These are phyloP conservation scores for Clinocottus analis DNA, from an alignment of 2,113 vertebrate species.

Conservation along the genomic window DNA sequence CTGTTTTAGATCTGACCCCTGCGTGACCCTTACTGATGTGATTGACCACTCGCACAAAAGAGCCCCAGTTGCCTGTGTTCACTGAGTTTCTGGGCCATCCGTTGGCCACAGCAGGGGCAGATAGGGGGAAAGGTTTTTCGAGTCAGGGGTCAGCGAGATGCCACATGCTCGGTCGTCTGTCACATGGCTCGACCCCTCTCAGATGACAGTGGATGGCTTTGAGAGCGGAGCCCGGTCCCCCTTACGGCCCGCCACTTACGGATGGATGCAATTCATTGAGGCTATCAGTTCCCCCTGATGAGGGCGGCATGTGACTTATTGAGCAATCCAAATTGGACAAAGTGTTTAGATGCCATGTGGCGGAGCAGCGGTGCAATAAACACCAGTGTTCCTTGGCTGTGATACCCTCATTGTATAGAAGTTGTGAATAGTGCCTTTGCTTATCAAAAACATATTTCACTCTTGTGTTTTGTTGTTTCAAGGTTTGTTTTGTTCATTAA, in stretches of 20 bases:
- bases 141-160: constrained; percentile 76
- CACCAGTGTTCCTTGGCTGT: not conserved
- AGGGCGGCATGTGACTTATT: constrained; percentile 33
- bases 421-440: not conserved
- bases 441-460: not conserved
- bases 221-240: constrained; percentile 37
- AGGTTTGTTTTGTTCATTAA: not conserved
- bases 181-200: constrained; percentile 59
- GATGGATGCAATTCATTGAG: constrained; percentile 59
- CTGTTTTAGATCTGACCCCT: constrained; percentile 65
- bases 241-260: constrained; percentile 21
- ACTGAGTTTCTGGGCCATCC: constrained; percentile 52
- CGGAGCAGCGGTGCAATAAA: not conserved
- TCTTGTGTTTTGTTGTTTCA: not conserved
- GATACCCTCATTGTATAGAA: not conserved
- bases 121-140: constrained; percentile 63
- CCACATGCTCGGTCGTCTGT: constrained; percentile 81
- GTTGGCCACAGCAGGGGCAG: constrained; percentile 62
- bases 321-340: constrained; percentile 12
- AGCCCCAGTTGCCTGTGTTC: constrained; percentile 64
- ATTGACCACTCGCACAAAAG: constrained; percentile 71
- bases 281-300: constrained; percentile 45
- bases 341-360: constrained; percentile 24
- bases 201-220: constrained; percentile 69
- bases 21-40: constrained; percentile 61